Evolutionary conservation across 2,113 vertebrate genomes (phyloP).

Genomic region (Thinocorus orbignyianus): DNA sequence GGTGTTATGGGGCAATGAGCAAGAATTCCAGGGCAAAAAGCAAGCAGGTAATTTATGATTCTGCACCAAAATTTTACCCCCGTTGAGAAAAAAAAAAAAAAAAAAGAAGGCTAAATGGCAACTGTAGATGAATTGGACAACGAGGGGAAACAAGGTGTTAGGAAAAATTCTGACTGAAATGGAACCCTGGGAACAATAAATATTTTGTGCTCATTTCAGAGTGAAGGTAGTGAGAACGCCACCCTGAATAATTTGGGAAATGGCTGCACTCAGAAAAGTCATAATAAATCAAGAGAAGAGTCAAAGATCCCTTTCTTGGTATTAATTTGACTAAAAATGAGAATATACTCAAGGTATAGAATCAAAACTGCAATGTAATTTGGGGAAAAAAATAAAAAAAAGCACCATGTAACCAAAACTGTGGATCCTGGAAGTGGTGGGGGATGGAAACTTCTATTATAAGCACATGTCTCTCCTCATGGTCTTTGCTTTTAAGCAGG

Average conservation of each 20-base stretch:
- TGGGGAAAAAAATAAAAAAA: too few species aligned
- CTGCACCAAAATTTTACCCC: not conserved
- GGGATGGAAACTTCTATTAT: not conserved
- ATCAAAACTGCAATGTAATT: not conserved
- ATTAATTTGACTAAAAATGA: not conserved
- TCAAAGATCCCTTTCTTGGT: not conserved
- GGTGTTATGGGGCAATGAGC: not conserved
- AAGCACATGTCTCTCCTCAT: not conserved
- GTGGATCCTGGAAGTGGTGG: not conserved
- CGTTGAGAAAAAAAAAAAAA: not conserved
- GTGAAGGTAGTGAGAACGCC: not conserved
- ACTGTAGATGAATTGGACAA: not conserved
- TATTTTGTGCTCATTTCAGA: not conserved
- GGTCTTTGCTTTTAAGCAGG: not conserved
- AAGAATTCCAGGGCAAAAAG: not conserved
- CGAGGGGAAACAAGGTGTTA: not conserved
- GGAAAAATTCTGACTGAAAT: not conserved
- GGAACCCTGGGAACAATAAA: not conserved
- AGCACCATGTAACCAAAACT: not conserved
- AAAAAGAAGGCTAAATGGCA: not conserved
- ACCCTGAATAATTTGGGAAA: not conserved
- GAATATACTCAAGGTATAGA: not conserved
- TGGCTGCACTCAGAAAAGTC: not conserved
- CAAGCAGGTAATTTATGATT: not conserved
- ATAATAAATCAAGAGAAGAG: not conserved